Conservation (phyloP, 1,140 invertebrate genomes). For the Nasonia vitripennis region DNA sequence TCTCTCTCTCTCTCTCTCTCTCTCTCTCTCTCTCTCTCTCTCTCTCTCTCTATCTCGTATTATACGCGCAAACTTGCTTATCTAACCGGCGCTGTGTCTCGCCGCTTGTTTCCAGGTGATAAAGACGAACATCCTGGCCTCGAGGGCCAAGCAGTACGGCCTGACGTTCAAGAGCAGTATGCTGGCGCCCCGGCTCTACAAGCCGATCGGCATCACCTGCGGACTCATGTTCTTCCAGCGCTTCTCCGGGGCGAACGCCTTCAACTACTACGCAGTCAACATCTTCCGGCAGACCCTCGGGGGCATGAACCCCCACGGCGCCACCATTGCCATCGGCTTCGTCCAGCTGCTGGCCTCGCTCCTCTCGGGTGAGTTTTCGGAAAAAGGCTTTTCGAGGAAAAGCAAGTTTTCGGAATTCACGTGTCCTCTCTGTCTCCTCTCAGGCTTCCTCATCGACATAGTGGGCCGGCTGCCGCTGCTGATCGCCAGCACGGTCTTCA, state of each 20-base stretch:
- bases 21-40: no score
- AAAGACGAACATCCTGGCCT: slow-evolving; percentile 72
- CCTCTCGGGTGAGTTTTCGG: slow-evolving; percentile 76
- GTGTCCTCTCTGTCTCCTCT: not conserved
- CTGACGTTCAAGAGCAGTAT: slow-evolving; percentile 74
- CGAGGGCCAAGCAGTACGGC: slow-evolving; percentile 71
- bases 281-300: slow-evolving; percentile 87
- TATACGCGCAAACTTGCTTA: slow-evolving; percentile 2
- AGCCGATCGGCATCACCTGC: slow-evolving; percentile 86
- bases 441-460: slow-evolving; percentile 84
- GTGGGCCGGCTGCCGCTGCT: slow-evolving; percentile 85
- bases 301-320: slow-evolving; percentile 87
- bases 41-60: no score
- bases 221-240: slow-evolving; percentile 90
- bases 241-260: slow-evolving; percentile 88
- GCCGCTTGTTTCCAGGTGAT: slow-evolving; percentile 64
- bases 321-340: slow-evolving; percentile 86
- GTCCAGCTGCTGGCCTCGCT: slow-evolving; percentile 87
- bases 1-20: no score
- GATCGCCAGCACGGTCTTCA: slow-evolving; percentile 87
- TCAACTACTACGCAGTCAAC: slow-evolving; percentile 88
- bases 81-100: not conserved
- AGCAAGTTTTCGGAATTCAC: not conserved
- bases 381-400: no score
- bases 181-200: slow-evolving; percentile 76